Conservation (phyloP, 2,888 invertebrate genomes). For the Erebia ligea region DNA sequence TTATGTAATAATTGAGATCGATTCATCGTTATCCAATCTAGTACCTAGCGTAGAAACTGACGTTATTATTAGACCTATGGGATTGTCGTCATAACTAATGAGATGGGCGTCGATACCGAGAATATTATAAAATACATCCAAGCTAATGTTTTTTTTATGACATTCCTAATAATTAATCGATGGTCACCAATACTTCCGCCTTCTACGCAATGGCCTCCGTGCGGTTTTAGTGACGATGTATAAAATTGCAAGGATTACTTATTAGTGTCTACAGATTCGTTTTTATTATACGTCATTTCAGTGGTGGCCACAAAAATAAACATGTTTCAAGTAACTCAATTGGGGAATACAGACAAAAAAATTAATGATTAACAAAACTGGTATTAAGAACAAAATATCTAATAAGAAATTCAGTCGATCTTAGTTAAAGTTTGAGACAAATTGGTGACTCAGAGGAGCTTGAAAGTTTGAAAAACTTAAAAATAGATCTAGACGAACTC, state of each 20-base stretch:
- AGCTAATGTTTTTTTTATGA: conserved; percentile 22
- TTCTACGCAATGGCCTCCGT: neutral
- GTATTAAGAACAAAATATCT: neutral
- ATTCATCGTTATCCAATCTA: conserved; percentile 11
- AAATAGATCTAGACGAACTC: neutral
- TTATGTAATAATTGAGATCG: neutral
- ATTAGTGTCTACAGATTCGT: neutral
- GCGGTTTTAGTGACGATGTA: neutral
- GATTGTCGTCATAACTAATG: conserved; percentile 38
- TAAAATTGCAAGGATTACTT: neutral
- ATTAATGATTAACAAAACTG: neutral
- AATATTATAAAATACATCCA: conserved; percentile 24
- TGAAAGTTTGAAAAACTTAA: neutral
- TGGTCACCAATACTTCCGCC: conserved; percentile 1
- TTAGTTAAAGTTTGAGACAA: neutral
- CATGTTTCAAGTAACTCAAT: neutral
- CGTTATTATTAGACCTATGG: conserved; percentile 30
- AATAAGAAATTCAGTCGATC: neutral
- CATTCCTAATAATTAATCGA: neutral
- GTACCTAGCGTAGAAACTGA: conserved; percentile 11
- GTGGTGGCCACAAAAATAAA: neutral
- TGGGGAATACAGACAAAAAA: too few species aligned
- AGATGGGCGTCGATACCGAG: conserved; percentile 34
- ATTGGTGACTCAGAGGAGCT: neutral
- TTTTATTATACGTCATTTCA: neutral